A percentile compares a stretch with the other conserved stretches of the same genome.
phyloP scores from a whole-genome alignment of 2,888 invertebrate genomes.

The Agrochola litura region DNA sequence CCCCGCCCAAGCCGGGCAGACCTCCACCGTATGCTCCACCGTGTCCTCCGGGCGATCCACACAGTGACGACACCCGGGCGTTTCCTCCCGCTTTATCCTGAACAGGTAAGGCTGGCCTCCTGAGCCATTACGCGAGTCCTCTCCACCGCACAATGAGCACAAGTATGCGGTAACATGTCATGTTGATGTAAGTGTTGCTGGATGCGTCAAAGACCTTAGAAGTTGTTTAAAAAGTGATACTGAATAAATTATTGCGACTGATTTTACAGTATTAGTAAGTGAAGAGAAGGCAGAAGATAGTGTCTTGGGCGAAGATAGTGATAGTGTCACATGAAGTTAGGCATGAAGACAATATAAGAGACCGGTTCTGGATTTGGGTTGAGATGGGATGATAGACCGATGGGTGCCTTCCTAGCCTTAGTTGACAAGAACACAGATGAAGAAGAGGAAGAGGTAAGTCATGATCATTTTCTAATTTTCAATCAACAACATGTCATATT shows the following conservation, averaged over 20 bases:
- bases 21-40: too few relatives aligned
- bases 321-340: background rate
- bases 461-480: background rate
- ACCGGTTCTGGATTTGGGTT: background rate
- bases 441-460: background rate
- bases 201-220: constrained; percentile 56
- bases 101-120: constrained; percentile 75
- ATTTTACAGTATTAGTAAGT: background rate
- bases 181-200: constrained; percentile 55
- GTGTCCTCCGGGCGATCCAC: too few relatives aligned
- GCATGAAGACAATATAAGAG: background rate
- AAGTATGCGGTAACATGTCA: constrained; percentile 72
- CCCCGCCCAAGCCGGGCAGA: too few relatives aligned
- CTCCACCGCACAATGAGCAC: constrained; percentile 76
- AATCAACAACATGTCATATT: constrained; percentile 37
- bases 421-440: too few relatives aligned
- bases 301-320: background rate
- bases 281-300: background rate
- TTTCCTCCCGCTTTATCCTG: too few relatives aligned
- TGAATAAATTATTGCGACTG: background rate
- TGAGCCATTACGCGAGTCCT: constrained; percentile 75
- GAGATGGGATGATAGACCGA: too few relatives aligned
- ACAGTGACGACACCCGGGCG: too few relatives aligned
- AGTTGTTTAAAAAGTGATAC: background rate
- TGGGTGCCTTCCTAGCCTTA: too few relatives aligned